Evolutionary conservation across 2,113 vertebrate genomes (phyloP), one percentile per base, ranked within the genome.

Genomic region (Excalfactoria chinensis): DNA sequence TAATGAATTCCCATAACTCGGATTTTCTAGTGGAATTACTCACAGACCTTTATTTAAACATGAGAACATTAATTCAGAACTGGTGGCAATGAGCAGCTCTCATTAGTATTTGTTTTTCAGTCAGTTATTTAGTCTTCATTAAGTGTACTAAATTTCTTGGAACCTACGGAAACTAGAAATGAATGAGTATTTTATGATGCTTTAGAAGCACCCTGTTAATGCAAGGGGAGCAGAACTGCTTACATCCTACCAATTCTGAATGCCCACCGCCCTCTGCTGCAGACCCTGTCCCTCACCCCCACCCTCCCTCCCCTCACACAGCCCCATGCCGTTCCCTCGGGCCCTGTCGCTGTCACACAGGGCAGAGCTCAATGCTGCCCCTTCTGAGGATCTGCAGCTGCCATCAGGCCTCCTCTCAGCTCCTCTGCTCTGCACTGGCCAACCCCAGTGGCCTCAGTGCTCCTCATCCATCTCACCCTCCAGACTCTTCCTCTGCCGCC

Each of bases 21-120:
- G 6, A 48, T 86, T 75, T 90, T 75, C 67, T 79, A 20, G n/a
- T 59, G 67, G 32, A 92, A 75, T 79, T 94, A 75, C 71, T 88
- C 40, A 58, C 79, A 68, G 67, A 40, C 34, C 56, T 44, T 10
- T 71, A 79, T 15, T 26, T 72, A 44, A 84, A 56, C 19, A 37
- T 72, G 32, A 76, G 49, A 84, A 56, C 22, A 37, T 72, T 83
- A 79, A 76, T 83, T 80, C 77, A 60, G 59, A 86, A 64, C 32
- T 84, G 55, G 53, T 41, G 43, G 32, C 66, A 69, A 86, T 89
- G 46, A 86, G 34, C 59, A 32, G 16, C 84, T 84, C 76, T 89
- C 32, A 41, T 73, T 35, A 53, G 25, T 70, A n/a, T 76, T 76
- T 83, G 6, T 32, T 49, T 79, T 84, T 93, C 34, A 49, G 9